Percentiles rank a stretch among this genome's conserved stretches.
Evolutionary conservation across 2,888 invertebrate genomes (phyloP).

Genomic region (Calliopum simillimum): DNA sequence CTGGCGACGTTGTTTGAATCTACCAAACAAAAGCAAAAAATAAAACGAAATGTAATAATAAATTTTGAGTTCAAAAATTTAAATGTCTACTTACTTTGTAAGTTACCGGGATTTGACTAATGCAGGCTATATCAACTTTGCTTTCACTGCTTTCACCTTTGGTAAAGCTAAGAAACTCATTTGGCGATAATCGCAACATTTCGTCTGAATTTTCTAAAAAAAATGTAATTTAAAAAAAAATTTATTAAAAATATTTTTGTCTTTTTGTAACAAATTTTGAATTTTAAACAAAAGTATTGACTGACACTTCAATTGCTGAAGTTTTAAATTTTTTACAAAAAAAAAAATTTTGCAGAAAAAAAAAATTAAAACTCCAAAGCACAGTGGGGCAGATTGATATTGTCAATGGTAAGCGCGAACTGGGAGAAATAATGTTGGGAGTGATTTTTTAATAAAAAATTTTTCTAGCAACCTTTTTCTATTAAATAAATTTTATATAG

Average conservation of each 20-base stretch:
- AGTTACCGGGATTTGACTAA: conserved; percentile 72
- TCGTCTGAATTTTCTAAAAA: conserved; percentile 64
- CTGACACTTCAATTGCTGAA: conserved; percentile 9
- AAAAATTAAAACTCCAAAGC: too few relatives aligned
- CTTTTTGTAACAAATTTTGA: conserved; percentile 27
- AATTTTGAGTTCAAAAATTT: neutral
- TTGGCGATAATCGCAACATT: conserved; percentile 75
- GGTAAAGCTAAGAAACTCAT: conserved; percentile 78
- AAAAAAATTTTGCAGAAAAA: conserved; percentile 1
- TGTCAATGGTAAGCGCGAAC: too few relatives aligned
- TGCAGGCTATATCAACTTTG: conserved; percentile 77
- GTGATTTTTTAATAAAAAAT: too few relatives aligned
- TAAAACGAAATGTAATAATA: neutral
- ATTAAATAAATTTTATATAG: too few relatives aligned
- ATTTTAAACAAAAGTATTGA: conserved; percentile 18
- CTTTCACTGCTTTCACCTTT: conserved; percentile 69
- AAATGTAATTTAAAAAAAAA: conserved; percentile 35
- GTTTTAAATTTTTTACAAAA: conserved; percentile 4
- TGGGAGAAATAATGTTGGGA: too few relatives aligned
- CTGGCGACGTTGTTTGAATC: conserved; percentile 96
- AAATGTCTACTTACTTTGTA: conserved; percentile 73
- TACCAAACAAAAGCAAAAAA: too few relatives aligned
- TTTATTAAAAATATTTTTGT: conserved; percentile 30
- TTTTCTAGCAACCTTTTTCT: too few relatives aligned
- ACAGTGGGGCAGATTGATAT: too few relatives aligned